Evolutionary conservation across 2,113 vertebrate genomes (phyloP), one percentile per base, ranked within the genome.

Genomic region (Psilopogon haemacephalus): DNA sequence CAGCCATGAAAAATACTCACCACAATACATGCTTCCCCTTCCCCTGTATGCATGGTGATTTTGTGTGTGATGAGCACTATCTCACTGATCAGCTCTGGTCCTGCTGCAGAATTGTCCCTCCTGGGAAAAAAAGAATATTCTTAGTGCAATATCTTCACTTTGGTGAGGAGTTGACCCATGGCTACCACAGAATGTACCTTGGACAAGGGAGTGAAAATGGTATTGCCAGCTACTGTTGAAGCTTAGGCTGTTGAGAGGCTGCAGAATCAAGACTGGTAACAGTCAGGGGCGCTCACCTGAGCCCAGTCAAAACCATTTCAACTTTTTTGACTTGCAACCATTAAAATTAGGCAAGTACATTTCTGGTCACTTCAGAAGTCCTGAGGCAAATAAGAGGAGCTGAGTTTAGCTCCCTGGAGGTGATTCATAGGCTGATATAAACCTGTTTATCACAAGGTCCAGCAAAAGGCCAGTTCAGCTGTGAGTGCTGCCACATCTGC

Each of bases 401-500:
- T 58, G 69, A 17, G 6, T 65, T 64, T 38, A 28, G 11, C 15
- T 48, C 26, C 40, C 28, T 52, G 58, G 48, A 46, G 20, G 38
- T 5, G 40, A 19, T 38, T 18, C 5, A 1, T 10, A 12, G 30
- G 3, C 55, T 15, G 12, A 21, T 35, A n/a, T 5, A 4, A 12
- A 40, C 12, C 60, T 50, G 62, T 4, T 55, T 50, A n/a, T 24
- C 24, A 12, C 2, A 5, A 24, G 59, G 33, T 24, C n/a, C 60
- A 44, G 40, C 30, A 28, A 15, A 44, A 48, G 44, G 23, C 12
- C 35, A 9, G 11, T 38, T 17, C 9, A 48, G 33, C 32, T 17
- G 0, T 75, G 8, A 27, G n/a, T 0, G 1, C 38, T 46, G 30
- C 17, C 7, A 0, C 15, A 12, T 15, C n/a, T 44, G 42, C 16